phyloP scores from a whole-genome alignment of 2,888 invertebrate genomes.

The Thalpophila matura region DNA sequence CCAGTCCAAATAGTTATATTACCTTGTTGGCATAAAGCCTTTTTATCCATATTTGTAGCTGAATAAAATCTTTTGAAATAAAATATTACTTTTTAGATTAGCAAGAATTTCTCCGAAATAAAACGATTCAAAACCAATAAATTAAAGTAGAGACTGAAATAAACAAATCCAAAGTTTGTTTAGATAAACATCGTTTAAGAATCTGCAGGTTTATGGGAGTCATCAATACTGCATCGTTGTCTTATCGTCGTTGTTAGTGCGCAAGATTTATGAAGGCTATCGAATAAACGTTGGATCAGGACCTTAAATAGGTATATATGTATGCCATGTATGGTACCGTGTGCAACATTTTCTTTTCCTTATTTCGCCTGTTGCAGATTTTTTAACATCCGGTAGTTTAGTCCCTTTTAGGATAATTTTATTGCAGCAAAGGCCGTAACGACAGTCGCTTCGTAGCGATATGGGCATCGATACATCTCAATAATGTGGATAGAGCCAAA shows the following conservation, averaged over 20 bases:
- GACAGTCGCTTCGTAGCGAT: background rate
- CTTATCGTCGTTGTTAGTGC: constrained; percentile 25
- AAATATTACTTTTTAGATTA: no score
- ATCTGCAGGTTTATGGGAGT: constrained; percentile 15
- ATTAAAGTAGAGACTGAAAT: constrained; percentile 23
- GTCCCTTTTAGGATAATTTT: constrained; percentile 18
- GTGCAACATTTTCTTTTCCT: constrained; percentile 3
- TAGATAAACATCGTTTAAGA: constrained; percentile 14
- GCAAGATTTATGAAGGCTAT: constrained; percentile 36
- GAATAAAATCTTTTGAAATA: constrained; percentile 11
- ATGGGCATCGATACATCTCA: constrained; percentile 16
- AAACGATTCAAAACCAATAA: constrained; percentile 8
- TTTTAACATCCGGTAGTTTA: constrained; percentile 19
- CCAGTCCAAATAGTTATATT: constrained; percentile 17
- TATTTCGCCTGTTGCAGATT: background rate
- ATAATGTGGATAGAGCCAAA: constrained; percentile 7
- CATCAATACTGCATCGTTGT: constrained; percentile 20
- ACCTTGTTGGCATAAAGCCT: constrained; percentile 13
- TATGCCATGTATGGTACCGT: background rate
- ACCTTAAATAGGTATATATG: no score
- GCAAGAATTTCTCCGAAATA: constrained; percentile 1
- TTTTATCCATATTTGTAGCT: background rate
- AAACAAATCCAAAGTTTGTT: constrained; percentile 19
- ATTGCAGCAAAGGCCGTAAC: constrained; percentile 5
- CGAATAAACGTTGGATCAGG: constrained; percentile 1